Conservation (phyloP, 2,797 vertebrate species). For the Bovichtus variegatus region DNA sequence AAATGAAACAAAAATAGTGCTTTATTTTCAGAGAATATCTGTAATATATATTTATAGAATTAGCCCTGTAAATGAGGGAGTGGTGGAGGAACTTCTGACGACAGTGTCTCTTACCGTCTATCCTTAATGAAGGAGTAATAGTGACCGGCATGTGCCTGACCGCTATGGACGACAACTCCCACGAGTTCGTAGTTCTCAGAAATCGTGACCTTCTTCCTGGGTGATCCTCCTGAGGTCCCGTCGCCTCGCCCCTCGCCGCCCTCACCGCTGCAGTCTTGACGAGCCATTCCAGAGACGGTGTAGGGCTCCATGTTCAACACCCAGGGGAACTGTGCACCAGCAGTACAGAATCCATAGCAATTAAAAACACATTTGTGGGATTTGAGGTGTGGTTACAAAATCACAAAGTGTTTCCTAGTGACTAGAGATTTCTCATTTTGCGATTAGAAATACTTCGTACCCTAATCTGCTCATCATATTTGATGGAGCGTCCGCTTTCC, state of each 20-base stretch:
- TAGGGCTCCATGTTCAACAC: slow-evolving; percentile 99
- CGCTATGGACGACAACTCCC: slow-evolving; percentile 97
- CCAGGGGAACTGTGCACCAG: slow-evolving; percentile 92
- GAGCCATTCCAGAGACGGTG: slow-evolving; percentile 98
- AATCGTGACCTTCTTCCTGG: slow-evolving; percentile 97
- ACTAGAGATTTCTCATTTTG: not conserved
- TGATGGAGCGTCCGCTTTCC: slow-evolving; percentile 98
- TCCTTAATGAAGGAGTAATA: slow-evolving; percentile 99
- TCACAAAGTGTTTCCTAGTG: not conserved
- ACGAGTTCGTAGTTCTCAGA: slow-evolving; percentile 99
- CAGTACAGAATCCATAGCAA: not conserved
- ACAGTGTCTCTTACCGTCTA: slow-evolving; percentile 87
- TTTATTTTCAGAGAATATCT: not conserved
- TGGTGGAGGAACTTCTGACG: not conserved
- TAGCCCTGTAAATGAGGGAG: not conserved
- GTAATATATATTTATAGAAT: too few relatives aligned
- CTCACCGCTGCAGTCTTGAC: slow-evolving; percentile 94
- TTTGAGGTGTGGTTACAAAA: not conserved
- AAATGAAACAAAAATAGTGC: not conserved
- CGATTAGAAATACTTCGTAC: slow-evolving; percentile 76
- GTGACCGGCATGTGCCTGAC: slow-evolving; percentile 97
- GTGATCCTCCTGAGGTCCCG: slow-evolving; percentile 91
- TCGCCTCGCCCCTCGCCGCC: slow-evolving; percentile 89
- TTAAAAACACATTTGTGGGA: not conserved
- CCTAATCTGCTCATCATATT: slow-evolving; percentile 98